Evolutionary conservation across 2,797 vertebrate genomes (phyloP), one percentile per base, ranked within the genome.

Genomic region (Xiphorhynchus erythropygius): DNA sequence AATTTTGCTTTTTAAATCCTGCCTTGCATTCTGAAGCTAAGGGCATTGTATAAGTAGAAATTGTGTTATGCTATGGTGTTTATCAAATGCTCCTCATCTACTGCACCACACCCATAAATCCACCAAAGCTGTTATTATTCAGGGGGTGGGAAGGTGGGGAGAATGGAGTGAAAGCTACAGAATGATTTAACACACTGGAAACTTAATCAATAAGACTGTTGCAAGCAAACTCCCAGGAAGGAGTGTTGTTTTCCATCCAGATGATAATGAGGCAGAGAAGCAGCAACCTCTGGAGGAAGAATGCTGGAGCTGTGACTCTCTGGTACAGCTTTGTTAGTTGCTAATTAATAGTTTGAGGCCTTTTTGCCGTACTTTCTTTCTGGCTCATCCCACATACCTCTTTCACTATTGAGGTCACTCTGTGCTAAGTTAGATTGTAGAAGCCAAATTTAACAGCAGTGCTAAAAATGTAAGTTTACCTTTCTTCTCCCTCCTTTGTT

Each of bases 231-330:
- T 98, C 97, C 97, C 97, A 93, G 97, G 97, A 96, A 98, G 97
- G 97, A 96, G 95, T 93, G 95, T 97, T 98, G 98, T 98, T 98
- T 98, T 98, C 98, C 97, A 97, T 97, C 98, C 97, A 98, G 97
- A 98, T 98, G 98, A 98, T 98, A 98, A 98, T 98, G 97, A 98
- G 98, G 97, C 97, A 96, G 97, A 83, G 96, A 94, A 96, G 94
- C 97, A 97, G 97, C 97, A 97, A 97, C 97, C 97, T 98, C 98
- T 97, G 97, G 97, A 98, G 98, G 81, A 97, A 95, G 91, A 97
- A 96, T 91, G 93, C 96, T 96, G 93, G 95, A 97, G 87, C 94
- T 92, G 90, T 71, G 91, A 96, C 97, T 97, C 93, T 97, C 86
- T 96, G 94, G 91, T 97, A 95, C 88, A 96, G 97, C 93, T 97